Conservation (phyloP, 1,140 invertebrate species). For the Ridgeia piscesae region DNA sequence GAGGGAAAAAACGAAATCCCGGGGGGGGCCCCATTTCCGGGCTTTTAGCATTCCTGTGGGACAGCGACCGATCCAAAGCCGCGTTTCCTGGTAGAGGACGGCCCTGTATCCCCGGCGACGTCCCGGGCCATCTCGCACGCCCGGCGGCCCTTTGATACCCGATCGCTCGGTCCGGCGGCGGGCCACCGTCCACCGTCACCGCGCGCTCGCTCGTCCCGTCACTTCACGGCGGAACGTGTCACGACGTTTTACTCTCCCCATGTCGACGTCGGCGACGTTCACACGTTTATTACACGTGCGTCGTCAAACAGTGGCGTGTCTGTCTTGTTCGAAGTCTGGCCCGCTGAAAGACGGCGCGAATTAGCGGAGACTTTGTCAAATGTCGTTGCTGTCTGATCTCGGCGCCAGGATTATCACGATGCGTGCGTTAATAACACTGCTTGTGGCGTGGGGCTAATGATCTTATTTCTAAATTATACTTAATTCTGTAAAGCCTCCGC, state of each 20-base stretch:
- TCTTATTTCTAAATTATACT: too few relatives aligned
- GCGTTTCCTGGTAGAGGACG: background rate
- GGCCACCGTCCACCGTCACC: too few relatives aligned
- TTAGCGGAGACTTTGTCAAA: too few relatives aligned
- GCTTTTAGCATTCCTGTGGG: background rate
- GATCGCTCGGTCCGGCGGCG: background rate
- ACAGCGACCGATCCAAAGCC: background rate
- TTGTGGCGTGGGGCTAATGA: too few relatives aligned
- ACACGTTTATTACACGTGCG: background rate
- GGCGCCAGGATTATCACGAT: too few relatives aligned
- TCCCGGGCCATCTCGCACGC: background rate
- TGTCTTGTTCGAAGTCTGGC: background rate
- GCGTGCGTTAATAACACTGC: too few relatives aligned
- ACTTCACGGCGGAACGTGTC: background rate
- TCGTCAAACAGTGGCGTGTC: background rate
- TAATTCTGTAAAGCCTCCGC: too few relatives aligned
- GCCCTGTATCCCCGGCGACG: too few relatives aligned
- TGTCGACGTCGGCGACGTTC: background rate
- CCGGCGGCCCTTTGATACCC: background rate
- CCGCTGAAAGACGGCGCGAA: too few relatives aligned
- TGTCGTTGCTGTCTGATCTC: too few relatives aligned
- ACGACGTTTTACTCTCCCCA: background rate
- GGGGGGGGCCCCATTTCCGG: background rate
- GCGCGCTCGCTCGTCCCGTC: too few relatives aligned
- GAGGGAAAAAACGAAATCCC: background rate